Evolutionary conservation across 2,888 invertebrate species (phyloP).

Genomic region (Chymomyza procnemis): DNA sequence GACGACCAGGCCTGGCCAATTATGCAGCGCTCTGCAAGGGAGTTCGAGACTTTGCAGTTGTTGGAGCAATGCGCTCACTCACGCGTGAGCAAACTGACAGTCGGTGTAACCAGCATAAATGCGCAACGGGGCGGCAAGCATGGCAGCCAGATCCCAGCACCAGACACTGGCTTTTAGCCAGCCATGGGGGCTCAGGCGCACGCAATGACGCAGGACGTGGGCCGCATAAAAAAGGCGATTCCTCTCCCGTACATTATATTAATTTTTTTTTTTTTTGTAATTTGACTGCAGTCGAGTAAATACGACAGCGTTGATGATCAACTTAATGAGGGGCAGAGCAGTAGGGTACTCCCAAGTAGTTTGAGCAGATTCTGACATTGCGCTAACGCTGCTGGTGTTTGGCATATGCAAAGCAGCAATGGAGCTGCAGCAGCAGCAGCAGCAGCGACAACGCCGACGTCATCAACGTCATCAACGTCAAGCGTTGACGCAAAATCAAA

Average conservation of each 20-base stretch:
- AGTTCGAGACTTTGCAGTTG: not conserved
- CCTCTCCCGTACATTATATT: not conserved
- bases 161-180: slow-evolving; percentile 5
- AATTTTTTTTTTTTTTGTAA: slow-evolving; percentile 43
- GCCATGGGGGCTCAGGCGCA: slow-evolving; percentile 17
- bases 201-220: slow-evolving; percentile 50
- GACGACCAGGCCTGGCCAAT: slow-evolving; percentile 20
- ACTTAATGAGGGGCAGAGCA: slow-evolving; percentile 69
- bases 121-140: slow-evolving; percentile 1
- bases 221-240: slow-evolving; percentile 51
- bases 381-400: not conserved
- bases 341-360: not conserved
- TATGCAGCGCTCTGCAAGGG: not conserved
- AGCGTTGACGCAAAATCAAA: slow-evolving; percentile 70
- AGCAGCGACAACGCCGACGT: not conserved
- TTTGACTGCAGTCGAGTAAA: slow-evolving; percentile 67
- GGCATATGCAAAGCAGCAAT: slow-evolving; percentile 3
- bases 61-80: not conserved
- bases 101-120: not conserved
- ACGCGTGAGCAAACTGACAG: not conserved
- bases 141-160: not conserved
- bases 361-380: not conserved
- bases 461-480: slow-evolving; percentile 52
- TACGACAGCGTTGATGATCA: slow-evolving; percentile 73
- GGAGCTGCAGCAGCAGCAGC: not conserved